Evolutionary conservation across 2,113 vertebrate species (phyloP), one percentile per base, ranked within the genome.

Genomic region (Turnix velox): DNA sequence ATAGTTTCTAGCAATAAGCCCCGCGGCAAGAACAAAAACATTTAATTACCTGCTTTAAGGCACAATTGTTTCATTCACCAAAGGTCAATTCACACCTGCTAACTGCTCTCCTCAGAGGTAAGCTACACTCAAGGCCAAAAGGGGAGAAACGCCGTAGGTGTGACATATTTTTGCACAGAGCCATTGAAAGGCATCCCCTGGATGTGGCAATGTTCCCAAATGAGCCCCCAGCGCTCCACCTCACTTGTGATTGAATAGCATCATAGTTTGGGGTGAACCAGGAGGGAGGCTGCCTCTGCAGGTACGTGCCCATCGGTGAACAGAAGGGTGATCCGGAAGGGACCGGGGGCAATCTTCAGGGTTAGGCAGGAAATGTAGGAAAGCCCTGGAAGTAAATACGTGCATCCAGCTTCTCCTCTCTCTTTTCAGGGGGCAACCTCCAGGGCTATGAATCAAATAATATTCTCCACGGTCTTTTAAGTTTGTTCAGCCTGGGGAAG

Each of bases 71-170:
- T 76, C 54, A 25, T 82, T 89, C 80, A 62, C 77, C 45, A 43
- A 52, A 46, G 62, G n/a, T 42, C 77, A 79, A 6, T 96, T 96
- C 59, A 59, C 93, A 93, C 94, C 87, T 85, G 55, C 78, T 95
- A 91, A 96, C 30, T 59, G 3, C 82, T 74, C 35, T 85, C 62
- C 58, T 68, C 30, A 25, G 16, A 68, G 45, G 57, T 24, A 65
- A 87, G 69, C 61, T 45, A 12, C 45, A 59, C 37, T 55, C 35
- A 35, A 48, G 2, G n/a, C 37, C 57, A 68, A 49, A 25, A 77
- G 12, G 24, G 42, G 2, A 39, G 46, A 79, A 81, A 31, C 7
- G 62, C 58, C 49, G 33, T 17, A 58, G 92, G 95, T 73, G 96
- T 63, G 92, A 85, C 87, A 45, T 82, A 42, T 13, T 82, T 92